Conservation (phyloP, 2,888 invertebrate genomes). For the Oscheius myriophilus region DNA sequence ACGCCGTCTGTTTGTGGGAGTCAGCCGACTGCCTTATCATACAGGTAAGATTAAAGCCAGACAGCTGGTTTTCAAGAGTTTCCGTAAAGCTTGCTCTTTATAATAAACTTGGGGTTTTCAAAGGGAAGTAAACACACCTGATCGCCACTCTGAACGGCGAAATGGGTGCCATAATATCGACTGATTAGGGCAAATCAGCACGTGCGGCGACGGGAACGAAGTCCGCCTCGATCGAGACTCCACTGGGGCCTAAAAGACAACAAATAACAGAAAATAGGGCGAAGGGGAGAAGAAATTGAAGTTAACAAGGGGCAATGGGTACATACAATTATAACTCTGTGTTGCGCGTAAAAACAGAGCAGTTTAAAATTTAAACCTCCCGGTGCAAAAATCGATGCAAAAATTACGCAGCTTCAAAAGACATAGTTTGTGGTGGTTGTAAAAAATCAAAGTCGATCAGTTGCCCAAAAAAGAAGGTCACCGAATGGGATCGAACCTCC, state of each 20-base stretch:
- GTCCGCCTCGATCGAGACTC: background rate
- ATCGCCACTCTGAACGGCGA: slow-evolving; percentile 24
- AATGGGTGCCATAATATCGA: slow-evolving; percentile 22
- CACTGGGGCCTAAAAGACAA: slow-evolving; percentile 5
- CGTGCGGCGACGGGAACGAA: slow-evolving; percentile 11
- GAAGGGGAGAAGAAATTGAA: slow-evolving; percentile 18
- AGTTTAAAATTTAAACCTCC: background rate
- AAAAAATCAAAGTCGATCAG: too few relatives aligned
- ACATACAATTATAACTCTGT: too few relatives aligned
- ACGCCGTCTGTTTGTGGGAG: too few relatives aligned
- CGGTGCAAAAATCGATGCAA: background rate
- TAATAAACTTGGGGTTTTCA: background rate
- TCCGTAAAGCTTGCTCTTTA: background rate
- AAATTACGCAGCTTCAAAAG: background rate
- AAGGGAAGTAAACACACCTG: slow-evolving; percentile 16
- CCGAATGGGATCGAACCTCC: too few relatives aligned
- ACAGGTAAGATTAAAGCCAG: too few relatives aligned
- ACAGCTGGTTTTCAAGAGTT: too few relatives aligned
- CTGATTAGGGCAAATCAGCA: slow-evolving; percentile 16
- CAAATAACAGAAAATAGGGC: slow-evolving; percentile 8
- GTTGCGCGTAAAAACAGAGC: too few relatives aligned
- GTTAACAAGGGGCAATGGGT: too few relatives aligned
- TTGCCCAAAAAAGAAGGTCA: too few relatives aligned
- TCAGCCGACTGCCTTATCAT: too few relatives aligned
- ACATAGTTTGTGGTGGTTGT: too few relatives aligned